Conservation (phyloP, 2,888 invertebrate genomes). For the Cistogaster globosa region DNA sequence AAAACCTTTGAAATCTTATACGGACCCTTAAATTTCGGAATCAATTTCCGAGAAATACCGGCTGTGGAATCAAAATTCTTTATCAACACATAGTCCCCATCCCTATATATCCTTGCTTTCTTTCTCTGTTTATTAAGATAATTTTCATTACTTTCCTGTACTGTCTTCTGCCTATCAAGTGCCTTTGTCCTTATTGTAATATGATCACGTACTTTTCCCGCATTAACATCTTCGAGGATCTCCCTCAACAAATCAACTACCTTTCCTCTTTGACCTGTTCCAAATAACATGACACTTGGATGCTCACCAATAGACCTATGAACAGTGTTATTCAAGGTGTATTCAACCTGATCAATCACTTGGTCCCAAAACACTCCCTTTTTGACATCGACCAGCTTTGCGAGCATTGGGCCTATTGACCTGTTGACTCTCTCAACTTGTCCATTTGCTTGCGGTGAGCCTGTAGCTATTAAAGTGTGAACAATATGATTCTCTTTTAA, state of each 20-base stretch:
- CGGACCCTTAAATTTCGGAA: too few species aligned
- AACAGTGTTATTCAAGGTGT: background rate
- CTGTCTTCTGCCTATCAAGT: background rate
- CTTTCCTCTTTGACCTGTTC: background rate
- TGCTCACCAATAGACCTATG: too few species aligned
- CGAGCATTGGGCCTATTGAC: too few species aligned
- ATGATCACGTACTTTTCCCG: background rate
- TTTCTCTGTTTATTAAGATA: background rate
- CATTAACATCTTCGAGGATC: background rate
- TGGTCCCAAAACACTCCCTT: background rate
- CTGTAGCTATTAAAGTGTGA: background rate
- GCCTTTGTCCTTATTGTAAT: background rate
- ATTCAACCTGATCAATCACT: background rate
- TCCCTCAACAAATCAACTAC: background rate
- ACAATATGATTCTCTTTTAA: background rate
- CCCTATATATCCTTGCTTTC: background rate
- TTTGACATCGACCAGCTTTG: too few species aligned
- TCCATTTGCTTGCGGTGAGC: constrained; percentile 1
- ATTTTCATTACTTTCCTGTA: background rate
- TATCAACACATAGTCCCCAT: too few species aligned
- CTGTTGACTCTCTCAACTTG: background rate
- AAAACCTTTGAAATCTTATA: too few species aligned
- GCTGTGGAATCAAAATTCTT: too few species aligned
- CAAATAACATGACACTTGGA: background rate
- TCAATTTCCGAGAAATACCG: too few species aligned